Evolutionary conservation across 2,797 vertebrate species (phyloP).

Genomic region (Brachymystax lenok): DNA sequence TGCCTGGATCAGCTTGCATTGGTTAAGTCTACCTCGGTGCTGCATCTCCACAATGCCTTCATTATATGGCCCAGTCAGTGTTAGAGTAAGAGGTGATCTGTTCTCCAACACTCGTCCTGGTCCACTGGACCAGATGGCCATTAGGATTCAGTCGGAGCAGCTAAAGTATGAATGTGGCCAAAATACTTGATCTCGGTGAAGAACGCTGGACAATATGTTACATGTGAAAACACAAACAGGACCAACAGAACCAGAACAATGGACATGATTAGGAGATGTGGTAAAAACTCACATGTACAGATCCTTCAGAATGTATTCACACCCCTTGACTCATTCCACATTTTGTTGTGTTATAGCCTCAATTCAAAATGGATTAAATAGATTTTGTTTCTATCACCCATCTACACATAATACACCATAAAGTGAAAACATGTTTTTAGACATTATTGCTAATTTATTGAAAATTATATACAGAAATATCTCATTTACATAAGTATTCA

Average conservation of each 20-base stretch:
- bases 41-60: neutral
- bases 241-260: neutral
- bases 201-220: neutral
- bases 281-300: no score
- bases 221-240: neutral
- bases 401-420: no score
- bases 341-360: no score
- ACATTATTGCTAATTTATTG: no score
- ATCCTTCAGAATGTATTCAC: no score
- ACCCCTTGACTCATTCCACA: no score
- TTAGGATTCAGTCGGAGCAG: slow-evolving; percentile 6
- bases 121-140: neutral
- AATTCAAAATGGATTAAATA: no score
- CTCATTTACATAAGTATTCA: no score
- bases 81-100: slow-evolving; percentile 7
- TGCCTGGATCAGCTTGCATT: neutral
- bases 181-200: neutral
- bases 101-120: neutral
- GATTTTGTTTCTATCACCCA: no score
- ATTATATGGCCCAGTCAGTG: neutral
- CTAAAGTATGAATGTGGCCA: no score
- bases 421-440: no score
- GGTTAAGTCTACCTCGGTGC: neutral
- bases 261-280: neutral
- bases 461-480: no score